Conservation (phyloP, 2,888 invertebrate species). For the Brachypalpus laphriformis region DNA sequence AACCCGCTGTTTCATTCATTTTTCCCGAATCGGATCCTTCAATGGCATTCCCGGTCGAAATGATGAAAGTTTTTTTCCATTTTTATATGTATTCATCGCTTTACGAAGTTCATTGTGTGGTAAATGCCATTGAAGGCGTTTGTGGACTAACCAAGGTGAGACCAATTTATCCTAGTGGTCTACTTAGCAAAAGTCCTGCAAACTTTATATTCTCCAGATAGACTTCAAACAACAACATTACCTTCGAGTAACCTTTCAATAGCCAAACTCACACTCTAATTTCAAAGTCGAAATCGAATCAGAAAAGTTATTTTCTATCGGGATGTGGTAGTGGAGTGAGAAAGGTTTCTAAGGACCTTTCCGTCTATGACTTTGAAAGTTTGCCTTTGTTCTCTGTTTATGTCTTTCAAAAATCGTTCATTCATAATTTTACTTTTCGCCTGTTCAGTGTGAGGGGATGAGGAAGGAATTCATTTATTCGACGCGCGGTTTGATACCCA, state of each 20-base stretch:
- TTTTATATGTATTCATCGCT: neutral
- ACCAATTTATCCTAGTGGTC: neutral
- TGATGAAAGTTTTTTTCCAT: constrained; percentile 7
- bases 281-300: constrained; percentile 53
- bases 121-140: neutral
- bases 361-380: constrained; percentile 31
- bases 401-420: constrained; percentile 9
- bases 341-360: constrained; percentile 4
- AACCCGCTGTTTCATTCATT: constrained; percentile 2
- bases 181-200: neutral
- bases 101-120: neutral
- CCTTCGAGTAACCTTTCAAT: neutral
- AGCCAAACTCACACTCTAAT: neutral
- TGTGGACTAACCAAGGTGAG: neutral
- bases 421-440: constrained; percentile 22
- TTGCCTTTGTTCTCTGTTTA: constrained; percentile 19
- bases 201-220: neutral
- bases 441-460: neutral
- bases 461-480: constrained; percentile 11
- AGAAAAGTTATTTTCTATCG: neutral
- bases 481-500: neutral
- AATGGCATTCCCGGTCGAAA: neutral
- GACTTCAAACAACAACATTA: neutral
- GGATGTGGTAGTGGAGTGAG: neutral
- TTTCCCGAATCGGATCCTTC: neutral